Conservation (phyloP, 2,113 vertebrate species). For the Catagonus wagneri region DNA sequence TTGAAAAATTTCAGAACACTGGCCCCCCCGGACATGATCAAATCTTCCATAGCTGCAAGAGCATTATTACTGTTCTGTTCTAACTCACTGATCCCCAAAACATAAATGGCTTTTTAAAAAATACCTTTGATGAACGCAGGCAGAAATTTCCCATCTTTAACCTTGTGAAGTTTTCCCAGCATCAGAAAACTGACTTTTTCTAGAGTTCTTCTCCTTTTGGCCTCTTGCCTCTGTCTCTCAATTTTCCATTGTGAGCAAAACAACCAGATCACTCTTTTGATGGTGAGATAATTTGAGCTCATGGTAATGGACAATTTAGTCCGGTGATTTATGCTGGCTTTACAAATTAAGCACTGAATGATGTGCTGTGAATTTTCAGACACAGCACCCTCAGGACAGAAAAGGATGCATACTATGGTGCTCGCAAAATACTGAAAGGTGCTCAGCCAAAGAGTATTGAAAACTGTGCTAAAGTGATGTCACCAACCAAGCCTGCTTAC, state of each 20-base stretch:
- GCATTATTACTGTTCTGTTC: not conserved
- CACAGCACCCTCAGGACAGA: not conserved
- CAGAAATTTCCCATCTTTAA: not conserved
- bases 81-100: slow-evolving; percentile 40
- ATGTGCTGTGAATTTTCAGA: not conserved
- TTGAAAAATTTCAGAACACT: not conserved
- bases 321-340: slow-evolving; percentile 54
- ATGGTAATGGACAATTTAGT: slow-evolving; percentile 8
- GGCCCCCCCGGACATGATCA: not conserved
- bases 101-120: slow-evolving; percentile 8
- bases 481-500: not conserved
- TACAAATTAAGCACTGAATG: not conserved
- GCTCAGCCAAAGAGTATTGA: not conserved
- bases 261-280: not conserved
- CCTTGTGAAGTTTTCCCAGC: not conserved
- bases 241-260: slow-evolving; percentile 28
- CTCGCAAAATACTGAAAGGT: not conserved
- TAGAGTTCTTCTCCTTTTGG: not conserved
- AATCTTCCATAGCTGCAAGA: not conserved
- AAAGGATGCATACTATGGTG: no score
- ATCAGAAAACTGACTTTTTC: slow-evolving; percentile 49
- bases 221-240: slow-evolving; percentile 48
- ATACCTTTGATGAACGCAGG: not conserved
- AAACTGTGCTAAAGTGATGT: not conserved
- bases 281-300: slow-evolving; percentile 19